Evolutionary conservation across 2,113 vertebrate species (phyloP), one percentile per base, ranked within the genome.

Genomic region (Maccullochella peelii): DNA sequence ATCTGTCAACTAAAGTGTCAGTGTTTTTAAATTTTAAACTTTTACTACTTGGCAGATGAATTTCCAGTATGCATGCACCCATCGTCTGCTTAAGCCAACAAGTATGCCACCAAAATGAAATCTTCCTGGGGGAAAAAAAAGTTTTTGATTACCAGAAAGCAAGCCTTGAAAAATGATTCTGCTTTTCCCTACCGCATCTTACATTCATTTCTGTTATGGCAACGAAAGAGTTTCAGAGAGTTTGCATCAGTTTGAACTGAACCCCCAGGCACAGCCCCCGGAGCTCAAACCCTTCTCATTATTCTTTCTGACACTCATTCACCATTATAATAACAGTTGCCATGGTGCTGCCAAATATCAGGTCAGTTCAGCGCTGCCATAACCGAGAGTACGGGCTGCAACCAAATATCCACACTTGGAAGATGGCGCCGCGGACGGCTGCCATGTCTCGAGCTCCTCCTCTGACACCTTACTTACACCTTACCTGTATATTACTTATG

Each of bases 161-260:
- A 58, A 66, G 62, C 27, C 59, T 69, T n/a, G n/a, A 58, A 75
- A 81, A 88, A 63, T 83, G 14, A 85, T 84, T 86, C 79, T 9
- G 21, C 65, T 80, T 72, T 77, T 68, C 54, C 42, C 70, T 52
- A 68, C 71, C 8, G 6, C 61, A 52, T 62, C 23, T 75, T 83
- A 57, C 76, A 81, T 84, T 59, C 38, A 62, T 79, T 82, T 58
- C 62, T 0, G 21, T 62, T 65, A 69, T 42, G 69, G 36, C 61
- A 73, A 71, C 12, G 21, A 52, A 77, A 79, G 74, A 76, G 75
- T 94, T 95, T 94, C 92, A 85, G 50, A 82, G 76, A 73, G 87
- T 89, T 94, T 93, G 91, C 92, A 82, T 94, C 93, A 92, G 86
- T 90, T 83, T 89, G 80, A 88, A 87, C 83, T 71, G 52, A 91